Conservation (phyloP, 1,140 invertebrate species). For the Melanaphis sacchari region DNA sequence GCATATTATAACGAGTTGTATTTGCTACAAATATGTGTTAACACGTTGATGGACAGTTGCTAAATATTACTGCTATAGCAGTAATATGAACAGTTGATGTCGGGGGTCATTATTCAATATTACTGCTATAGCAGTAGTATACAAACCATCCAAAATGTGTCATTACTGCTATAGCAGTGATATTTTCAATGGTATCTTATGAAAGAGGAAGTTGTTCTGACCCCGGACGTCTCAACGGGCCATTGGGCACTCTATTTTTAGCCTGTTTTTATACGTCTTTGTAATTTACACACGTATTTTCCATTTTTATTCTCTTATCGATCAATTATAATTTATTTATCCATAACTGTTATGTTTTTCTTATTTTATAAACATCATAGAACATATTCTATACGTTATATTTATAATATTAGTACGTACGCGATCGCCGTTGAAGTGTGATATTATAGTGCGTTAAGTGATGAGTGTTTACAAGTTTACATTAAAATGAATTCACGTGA, state of each 20-base stretch:
- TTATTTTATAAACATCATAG: background rate
- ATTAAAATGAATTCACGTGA: background rate
- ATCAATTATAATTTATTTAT: too few relatives aligned
- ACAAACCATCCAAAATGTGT: too few relatives aligned
- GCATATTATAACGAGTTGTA: too few relatives aligned
- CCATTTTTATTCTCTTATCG: too few relatives aligned
- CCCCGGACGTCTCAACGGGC: background rate
- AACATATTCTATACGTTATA: background rate
- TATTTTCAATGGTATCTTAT: background rate
- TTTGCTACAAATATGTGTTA: too few relatives aligned
- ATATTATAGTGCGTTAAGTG: background rate
- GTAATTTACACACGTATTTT: background rate
- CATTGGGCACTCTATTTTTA: background rate
- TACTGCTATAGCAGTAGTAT: too few relatives aligned
- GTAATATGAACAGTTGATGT: background rate
- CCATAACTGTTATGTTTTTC: too few relatives aligned
- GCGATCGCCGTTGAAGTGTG: background rate
- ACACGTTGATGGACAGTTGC: background rate
- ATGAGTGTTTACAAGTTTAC: background rate
- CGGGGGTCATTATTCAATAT: background rate
- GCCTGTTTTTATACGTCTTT: background rate
- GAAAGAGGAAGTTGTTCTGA: background rate
- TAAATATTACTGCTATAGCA: background rate
- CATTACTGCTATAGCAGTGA: conserved; percentile 1
- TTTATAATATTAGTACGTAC: background rate